Evolutionary conservation across 2,888 invertebrate genomes (phyloP), one percentile per base, ranked within the genome.

Genomic region (Agrenia bidenticulata): DNA sequence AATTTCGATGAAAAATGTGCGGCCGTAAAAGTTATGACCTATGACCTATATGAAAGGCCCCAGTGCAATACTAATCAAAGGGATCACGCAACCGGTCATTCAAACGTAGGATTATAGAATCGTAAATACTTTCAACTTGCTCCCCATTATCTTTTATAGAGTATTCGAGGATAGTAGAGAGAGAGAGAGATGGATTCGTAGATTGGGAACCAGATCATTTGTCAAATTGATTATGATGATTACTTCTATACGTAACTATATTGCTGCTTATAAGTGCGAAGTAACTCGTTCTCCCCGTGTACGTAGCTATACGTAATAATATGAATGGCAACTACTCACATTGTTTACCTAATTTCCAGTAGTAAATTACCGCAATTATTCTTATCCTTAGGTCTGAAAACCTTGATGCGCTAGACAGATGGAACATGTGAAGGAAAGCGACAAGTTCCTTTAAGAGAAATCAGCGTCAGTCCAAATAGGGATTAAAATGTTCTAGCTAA

Each of bases 11-110:
- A 68, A 68, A 67, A 68, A 68, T 68, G 64, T 61, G 61, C 64
- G 60, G 45, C 61, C 57, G 59, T 68, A 64, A 68, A 68, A 54
- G 42, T 64, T 37, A 50, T 61, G 58, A 68, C 61, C 67, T 68
- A 64, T 68, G 58, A 57, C 63, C 67, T 45, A 50, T 54, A 54
- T 61, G 56, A 62, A 61, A 64, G 57, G 59, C 63, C 55, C 23
- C 55, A 67, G 63, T 67, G 51, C 61, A 57, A 67, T 61, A 67
- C 27, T 32, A 54, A 54, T 54, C 54, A 54, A 32, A 32, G 32
- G 32, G 32, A 32, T 32, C 32, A 32, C 11, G 11, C 5, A 32
- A 32, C 32, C 11, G 11, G 32, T 32, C 4, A 32, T 32, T 32
- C 11, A 11, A 32, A 32, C 32, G 32, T 32, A 32, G 32, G n/a